phyloP scores from a whole-genome alignment of 2,797 vertebrate genomes.

The Sylvilagus floridanus region DNA sequence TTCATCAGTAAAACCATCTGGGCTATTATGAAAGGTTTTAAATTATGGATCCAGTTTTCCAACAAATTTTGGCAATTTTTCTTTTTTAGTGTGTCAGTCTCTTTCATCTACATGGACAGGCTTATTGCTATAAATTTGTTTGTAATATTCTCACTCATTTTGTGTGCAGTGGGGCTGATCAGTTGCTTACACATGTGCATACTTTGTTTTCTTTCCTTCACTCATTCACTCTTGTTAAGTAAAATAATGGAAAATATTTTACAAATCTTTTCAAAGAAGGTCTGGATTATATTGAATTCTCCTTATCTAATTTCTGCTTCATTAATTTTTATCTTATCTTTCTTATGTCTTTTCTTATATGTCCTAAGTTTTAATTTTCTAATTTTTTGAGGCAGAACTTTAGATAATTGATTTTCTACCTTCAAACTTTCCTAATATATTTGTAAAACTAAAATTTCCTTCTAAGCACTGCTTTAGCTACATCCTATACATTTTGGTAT shows the following conservation, averaged over 20 bases:
- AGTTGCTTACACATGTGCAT: constrained; percentile 29
- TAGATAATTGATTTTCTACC: neutral
- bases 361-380: constrained; percentile 39
- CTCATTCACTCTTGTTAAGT: constrained; percentile 20
- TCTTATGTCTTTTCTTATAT: constrained; percentile 16
- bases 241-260: neutral
- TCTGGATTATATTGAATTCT: constrained; percentile 21
- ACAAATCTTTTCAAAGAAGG: constrained; percentile 10
- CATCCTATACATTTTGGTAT: neutral
- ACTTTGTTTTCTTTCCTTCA: neutral
- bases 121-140: constrained; percentile 25
- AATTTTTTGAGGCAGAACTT: neutral
- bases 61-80: constrained; percentile 51
- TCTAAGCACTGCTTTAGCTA: neutral
- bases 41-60: constrained; percentile 21
- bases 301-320: neutral
- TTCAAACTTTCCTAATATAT: neutral
- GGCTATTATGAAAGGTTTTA: constrained; percentile 16
- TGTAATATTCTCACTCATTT: constrained; percentile 31
- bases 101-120: constrained; percentile 36
- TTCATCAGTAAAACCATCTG: constrained; percentile 26
- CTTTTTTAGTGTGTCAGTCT: constrained; percentile 19
- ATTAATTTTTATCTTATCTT: constrained; percentile 52
- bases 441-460: neutral
- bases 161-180: neutral